Conservation (phyloP, 2,797 vertebrate species). For the Lophotriccus pileatus region DNA sequence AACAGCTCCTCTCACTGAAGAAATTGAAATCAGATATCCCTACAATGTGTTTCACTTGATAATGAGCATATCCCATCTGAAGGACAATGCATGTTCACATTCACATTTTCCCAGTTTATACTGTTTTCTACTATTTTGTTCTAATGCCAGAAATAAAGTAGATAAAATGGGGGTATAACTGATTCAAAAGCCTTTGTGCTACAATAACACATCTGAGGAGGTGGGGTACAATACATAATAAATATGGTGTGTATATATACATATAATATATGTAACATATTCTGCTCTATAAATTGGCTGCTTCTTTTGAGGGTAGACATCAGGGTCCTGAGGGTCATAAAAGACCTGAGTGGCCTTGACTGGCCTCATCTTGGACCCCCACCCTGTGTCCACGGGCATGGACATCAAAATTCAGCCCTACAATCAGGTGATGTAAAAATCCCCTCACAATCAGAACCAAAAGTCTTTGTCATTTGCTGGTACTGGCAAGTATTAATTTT, state of each 20-base stretch:
- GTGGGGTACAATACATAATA: neutral
- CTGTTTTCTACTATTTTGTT: neutral
- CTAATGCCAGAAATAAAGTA: neutral
- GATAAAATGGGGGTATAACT: neutral
- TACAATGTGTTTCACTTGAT: slow-evolving; percentile 14
- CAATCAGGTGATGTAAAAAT: neutral
- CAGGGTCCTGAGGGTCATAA: neutral
- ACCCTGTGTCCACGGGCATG: neutral
- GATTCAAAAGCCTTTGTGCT: neutral
- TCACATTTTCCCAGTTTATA: neutral
- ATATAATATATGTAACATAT: neutral
- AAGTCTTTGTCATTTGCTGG: neutral
- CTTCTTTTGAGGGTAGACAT: neutral
- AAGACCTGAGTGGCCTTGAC: neutral
- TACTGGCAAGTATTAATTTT: neutral
- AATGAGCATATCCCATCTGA: neutral
- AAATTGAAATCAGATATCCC: slow-evolving; percentile 22
- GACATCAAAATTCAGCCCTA: neutral
- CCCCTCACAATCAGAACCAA: neutral
- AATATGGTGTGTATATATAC: no score
- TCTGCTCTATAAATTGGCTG: neutral
- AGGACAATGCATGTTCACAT: neutral
- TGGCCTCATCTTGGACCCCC: neutral
- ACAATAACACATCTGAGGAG: neutral
- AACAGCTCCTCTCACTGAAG: neutral